phyloP scores from a whole-genome alignment of 2,888 invertebrate species.

The Andrena haemorrhoa region DNA sequence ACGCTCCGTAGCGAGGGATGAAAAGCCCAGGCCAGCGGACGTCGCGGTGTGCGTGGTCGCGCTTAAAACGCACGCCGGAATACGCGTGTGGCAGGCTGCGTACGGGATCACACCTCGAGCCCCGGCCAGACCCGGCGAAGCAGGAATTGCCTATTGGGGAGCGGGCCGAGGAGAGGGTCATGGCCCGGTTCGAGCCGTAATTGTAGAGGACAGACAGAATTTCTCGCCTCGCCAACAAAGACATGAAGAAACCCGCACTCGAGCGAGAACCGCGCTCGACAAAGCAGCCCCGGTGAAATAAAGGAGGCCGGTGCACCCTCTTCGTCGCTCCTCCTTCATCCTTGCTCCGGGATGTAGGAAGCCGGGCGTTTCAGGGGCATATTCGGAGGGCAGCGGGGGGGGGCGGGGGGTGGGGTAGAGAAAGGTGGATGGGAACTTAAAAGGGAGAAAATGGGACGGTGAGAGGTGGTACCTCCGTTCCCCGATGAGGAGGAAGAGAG shows the following conservation, averaged over 20 bases:
- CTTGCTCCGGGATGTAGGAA: constrained; percentile 31
- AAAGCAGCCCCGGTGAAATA: constrained; percentile 78
- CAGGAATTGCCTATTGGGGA: constrained; percentile 32
- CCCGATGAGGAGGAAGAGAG: neutral
- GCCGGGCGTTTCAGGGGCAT: constrained; percentile 14
- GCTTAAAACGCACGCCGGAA: constrained; percentile 41
- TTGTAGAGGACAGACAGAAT: constrained; percentile 83
- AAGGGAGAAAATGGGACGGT: constrained; percentile 13
- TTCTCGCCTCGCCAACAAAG: constrained; percentile 84
- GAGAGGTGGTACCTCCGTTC: constrained; percentile 1
- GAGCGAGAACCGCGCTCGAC: constrained; percentile 74
- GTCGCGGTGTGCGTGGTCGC: neutral
- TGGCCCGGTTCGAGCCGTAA: constrained; percentile 70
- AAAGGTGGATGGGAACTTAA: constrained; percentile 7
- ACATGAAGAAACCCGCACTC: constrained; percentile 81
- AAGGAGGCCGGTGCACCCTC: constrained; percentile 66
- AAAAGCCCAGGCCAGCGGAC: constrained; percentile 25
- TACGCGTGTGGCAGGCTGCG: constrained; percentile 46
- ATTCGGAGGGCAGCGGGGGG: neutral
- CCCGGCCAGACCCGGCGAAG: constrained; percentile 39
- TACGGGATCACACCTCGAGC: constrained; percentile 73
- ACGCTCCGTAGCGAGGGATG: constrained; percentile 42
- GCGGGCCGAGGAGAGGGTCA: constrained; percentile 39
- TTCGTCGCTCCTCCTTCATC: constrained; percentile 43
- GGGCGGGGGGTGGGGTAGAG: neutral